Evolutionary conservation across 2,797 vertebrate species (phyloP).

Genomic region (Petrocephalus schoutedeni): DNA sequence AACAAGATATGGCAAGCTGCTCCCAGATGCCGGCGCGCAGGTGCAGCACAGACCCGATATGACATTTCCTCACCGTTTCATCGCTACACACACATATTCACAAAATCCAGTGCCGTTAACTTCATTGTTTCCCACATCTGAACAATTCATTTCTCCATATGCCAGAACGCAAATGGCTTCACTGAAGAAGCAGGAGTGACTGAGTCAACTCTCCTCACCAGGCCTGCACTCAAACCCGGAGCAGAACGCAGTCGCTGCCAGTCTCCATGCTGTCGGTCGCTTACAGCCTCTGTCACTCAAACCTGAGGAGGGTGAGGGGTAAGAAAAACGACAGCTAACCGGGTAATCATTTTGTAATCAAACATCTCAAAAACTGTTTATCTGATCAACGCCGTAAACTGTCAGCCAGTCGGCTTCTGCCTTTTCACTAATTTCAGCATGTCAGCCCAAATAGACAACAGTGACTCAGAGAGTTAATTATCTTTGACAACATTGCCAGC

Average conservation of each 20-base stretch:
- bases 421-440: conserved; percentile 77
- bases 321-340: conserved; percentile 26
- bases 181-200: not conserved
- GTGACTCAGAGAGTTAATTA: conserved; percentile 79
- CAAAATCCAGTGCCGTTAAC: not conserved
- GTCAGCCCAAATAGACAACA: conserved; percentile 73
- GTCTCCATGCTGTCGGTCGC: not conserved
- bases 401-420: conserved; percentile 72
- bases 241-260: not conserved
- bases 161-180: not conserved
- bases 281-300: conserved; percentile 22
- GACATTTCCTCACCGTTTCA: no score
- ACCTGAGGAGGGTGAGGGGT: conserved; percentile 25
- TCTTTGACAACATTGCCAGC: conserved; percentile 82
- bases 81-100: not conserved
- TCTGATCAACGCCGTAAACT: conserved; percentile 73
- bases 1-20: not conserved
- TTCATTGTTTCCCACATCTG: not conserved
- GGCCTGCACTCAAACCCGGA: not conserved
- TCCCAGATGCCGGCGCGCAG: not conserved
- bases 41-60: not conserved
- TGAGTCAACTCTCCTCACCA: not conserved
- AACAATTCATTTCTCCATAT: not conserved
- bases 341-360: conserved; percentile 64
- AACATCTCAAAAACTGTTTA: conserved; percentile 70